Base-by-base conservation (phyloP, 2,888 invertebrate species). In the Epirrhoe tristata region DNA sequence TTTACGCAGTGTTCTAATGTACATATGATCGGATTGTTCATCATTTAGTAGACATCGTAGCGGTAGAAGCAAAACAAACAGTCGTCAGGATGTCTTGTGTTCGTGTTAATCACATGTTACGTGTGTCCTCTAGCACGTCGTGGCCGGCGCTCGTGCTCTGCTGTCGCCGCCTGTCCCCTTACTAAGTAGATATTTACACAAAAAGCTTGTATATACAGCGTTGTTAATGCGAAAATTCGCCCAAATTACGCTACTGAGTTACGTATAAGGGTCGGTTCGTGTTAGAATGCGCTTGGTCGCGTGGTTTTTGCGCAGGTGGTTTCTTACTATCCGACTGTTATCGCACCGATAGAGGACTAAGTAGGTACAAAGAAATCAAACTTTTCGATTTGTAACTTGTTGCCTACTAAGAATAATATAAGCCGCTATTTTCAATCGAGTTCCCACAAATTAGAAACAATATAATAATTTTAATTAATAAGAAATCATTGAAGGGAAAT, bases 11-110 rank as follows among this genome's bases (percentile, higher is more conserved):
- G 78, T 82, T 86, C 82, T 85, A 85, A 84, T 87, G 81, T 84
- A 86, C 86, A 87, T 82, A 81, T 85, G 83, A 81, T 84, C 83
- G 83, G 81, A 83, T 81, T 85, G 53, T 66, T 87, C 84, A 87
- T 83, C 81, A 84, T 88, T 91, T 89, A 91, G 89, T 90, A 87
- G 87, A 92, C 91, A 91, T 93, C 93, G 93, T 92, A 93, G 92
- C 92, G 92, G 92, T 91, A 90, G 85, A 90, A 92, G 92, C 92
- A 91, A 92, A 91, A 90, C 91, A 92, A 91, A 91, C 90, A 89
- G 85, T 87, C 83, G 84, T 87, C 51, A 79, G 82, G 82, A 84
- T 87, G 87, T 88, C 81, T 88, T 82, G 87, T 90, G 89, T 90
- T 85, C 85, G 84, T 92, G 93, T 92, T 93, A 93, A 91, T 92